Evolutionary conservation across 37 sponge, comb jelly and placozoan species (phyloP).

Genomic region (Bolinopsis microptera): DNA sequence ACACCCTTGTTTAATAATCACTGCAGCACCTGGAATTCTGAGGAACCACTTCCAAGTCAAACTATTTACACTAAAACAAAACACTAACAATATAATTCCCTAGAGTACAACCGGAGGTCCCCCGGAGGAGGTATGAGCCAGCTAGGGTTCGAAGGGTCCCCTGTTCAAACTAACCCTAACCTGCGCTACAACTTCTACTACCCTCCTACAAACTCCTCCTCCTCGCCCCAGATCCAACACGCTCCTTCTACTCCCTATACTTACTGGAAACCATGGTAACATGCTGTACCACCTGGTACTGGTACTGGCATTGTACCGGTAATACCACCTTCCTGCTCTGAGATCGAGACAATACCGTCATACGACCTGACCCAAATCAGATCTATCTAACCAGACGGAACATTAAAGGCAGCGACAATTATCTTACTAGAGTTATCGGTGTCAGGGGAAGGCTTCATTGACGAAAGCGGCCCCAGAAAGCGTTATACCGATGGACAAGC

Average conservation of each 20-base stretch:
- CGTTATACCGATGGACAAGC: too few relatives aligned
- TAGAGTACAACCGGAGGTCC: background rate
- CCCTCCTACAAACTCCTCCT: background rate
- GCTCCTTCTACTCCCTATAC: slow-evolving; percentile 44
- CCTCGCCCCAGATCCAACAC: background rate
- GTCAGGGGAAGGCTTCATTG: too few relatives aligned
- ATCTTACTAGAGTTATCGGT: too few relatives aligned
- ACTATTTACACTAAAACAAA: background rate
- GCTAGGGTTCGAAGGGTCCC: background rate
- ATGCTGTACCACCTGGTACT: too few relatives aligned
- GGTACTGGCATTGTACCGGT: too few relatives aligned
- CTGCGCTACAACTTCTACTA: slow-evolving; percentile 49
- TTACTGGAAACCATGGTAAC: slow-evolving; percentile 62
- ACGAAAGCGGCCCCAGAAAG: too few relatives aligned
- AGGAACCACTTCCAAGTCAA: background rate
- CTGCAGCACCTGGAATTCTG: background rate
- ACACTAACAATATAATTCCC: background rate
- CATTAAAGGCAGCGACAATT: too few relatives aligned
- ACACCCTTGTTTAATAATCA: background rate
- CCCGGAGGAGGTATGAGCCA: background rate
- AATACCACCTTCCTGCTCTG: background rate
- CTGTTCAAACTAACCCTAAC: background rate
- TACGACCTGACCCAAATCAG: background rate
- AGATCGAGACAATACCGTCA: background rate
- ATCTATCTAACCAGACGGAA: too few relatives aligned